Percentiles rank a stretch among this genome's conserved stretches.
Conservation (phyloP, 2,113 vertebrate genomes). For the Lagopus leucura region DNA sequence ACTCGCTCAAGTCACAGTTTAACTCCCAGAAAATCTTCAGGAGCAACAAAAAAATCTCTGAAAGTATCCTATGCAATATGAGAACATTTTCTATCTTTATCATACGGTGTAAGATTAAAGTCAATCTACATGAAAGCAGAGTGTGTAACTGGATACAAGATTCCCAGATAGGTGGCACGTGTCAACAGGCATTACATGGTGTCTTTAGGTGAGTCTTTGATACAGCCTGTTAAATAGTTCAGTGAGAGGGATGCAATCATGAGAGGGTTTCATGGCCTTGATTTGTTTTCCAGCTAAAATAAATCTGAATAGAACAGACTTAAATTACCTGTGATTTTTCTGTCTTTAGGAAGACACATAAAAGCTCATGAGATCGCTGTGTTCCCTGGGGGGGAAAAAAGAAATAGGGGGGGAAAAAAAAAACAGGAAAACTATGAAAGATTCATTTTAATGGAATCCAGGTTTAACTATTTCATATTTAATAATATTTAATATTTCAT, state of each 20-base stretch:
- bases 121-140: conserved; percentile 38
- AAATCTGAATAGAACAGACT: conserved; percentile 51
- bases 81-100: neutral
- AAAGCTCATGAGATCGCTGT: conserved; percentile 20
- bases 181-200: conserved; percentile 50
- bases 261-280: conserved; percentile 41
- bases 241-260: neutral
- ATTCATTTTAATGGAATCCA: conserved; percentile 74
- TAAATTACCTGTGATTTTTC: conserved; percentile 60
- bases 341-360: conserved; percentile 53
- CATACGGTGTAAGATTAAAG: conserved; percentile 50
- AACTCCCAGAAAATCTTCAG: conserved; percentile 3
- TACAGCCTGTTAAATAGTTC: conserved; percentile 14
- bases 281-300: conserved; percentile 66
- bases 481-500: conserved; percentile 77
- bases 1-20: neutral
- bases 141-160: conserved; percentile 21
- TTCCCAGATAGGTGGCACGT: conserved; percentile 59
- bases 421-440: conserved; percentile 64
- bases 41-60: neutral
- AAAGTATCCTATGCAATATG: neutral
- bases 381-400: neutral
- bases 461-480: conserved; percentile 75
- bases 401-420: neutral
- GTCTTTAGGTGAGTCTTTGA: conserved; percentile 65